Conservation (phyloP, 2,888 invertebrate genomes). For the Diadegma fenestrale region DNA sequence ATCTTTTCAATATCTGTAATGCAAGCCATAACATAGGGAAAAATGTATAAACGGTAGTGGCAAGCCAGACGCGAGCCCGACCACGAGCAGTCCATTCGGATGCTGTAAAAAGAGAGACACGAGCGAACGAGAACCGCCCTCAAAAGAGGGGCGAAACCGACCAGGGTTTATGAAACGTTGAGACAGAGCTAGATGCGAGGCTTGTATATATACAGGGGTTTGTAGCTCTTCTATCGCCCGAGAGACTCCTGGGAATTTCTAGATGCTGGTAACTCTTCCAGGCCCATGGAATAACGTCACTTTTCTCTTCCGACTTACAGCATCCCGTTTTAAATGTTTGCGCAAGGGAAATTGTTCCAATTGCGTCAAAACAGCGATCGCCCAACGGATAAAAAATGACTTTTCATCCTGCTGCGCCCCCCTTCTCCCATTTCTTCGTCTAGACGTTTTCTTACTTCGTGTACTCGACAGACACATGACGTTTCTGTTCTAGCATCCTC, state of each 20-base stretch:
- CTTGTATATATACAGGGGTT: conserved; percentile 11
- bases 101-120: conserved; percentile 43
- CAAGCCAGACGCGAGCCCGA: conserved; percentile 17
- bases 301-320: conserved; percentile 23
- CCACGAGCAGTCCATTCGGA: conserved; percentile 33
- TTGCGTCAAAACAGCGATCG: conserved; percentile 40
- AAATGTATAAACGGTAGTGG: conserved; percentile 53
- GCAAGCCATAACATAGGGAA: conserved; percentile 62
- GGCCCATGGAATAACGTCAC: conserved; percentile 35
- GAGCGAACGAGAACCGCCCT: conserved; percentile 22
- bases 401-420: not conserved
- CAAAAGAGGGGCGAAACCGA: conserved; percentile 39
- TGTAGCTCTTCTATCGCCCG: conserved; percentile 52
- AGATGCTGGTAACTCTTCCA: conserved; percentile 48
- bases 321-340: conserved; percentile 51
- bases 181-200: conserved; percentile 37
- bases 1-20: conserved; percentile 66
- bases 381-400: conserved; percentile 29
- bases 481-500: not conserved
- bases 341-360: conserved; percentile 54
- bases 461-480: not conserved
- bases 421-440: not conserved
- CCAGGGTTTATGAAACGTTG: conserved; percentile 47
- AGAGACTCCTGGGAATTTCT: conserved; percentile 55
- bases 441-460: not conserved